phyloP scores from a whole-genome alignment of 2,113 vertebrate species.

The Martes martes region DNA sequence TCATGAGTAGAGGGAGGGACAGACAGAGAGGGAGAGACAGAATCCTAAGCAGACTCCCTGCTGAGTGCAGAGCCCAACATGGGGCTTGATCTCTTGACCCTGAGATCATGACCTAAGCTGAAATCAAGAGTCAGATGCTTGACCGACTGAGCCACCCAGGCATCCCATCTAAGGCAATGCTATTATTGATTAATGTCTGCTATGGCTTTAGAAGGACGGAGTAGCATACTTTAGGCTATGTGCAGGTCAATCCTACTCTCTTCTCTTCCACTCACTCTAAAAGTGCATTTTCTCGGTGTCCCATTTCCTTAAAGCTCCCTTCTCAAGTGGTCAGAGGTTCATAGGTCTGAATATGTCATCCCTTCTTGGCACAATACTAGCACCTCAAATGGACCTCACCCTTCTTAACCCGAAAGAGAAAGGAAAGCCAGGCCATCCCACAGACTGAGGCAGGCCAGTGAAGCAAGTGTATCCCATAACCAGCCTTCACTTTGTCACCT shows the following conservation, averaged over 20 bases:
- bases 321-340: neutral
- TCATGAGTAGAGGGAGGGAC: neutral
- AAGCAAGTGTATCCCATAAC: no score
- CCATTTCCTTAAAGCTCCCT: neutral
- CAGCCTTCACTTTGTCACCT: neutral
- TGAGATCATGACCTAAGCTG: neutral
- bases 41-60: neutral
- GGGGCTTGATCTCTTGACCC: neutral
- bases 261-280: neutral
- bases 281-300: neutral
- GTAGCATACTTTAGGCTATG: no score
- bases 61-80: neutral
- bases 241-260: neutral
- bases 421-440: neutral
- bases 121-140: neutral
- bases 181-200: neutral
- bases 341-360: neutral
- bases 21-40: neutral
- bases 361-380: fast-evolving
- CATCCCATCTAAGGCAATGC: neutral
- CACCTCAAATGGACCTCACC: neutral
- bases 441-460: neutral
- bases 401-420: neutral
- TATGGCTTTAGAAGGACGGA: neutral
- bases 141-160: neutral